These are phyloP conservation scores for Perodicticus potto DNA, from an alignment of 2,797 vertebrate species.

Conservation along the genomic window DNA sequence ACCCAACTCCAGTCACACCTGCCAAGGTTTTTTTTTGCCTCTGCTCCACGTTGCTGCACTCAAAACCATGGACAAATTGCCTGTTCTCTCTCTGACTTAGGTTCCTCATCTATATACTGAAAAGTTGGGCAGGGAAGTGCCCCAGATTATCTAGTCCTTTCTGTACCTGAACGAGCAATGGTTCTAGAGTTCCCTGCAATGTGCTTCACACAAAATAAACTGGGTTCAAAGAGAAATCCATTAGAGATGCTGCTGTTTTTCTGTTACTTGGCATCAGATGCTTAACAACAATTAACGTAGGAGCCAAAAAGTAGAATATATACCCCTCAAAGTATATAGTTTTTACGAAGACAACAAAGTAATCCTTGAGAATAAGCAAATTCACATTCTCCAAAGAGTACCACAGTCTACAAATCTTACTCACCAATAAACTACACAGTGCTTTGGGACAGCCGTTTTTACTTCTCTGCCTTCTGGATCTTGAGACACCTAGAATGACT, in stretches of 20 bases:
- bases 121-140: background rate
- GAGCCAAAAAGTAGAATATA: background rate
- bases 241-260: conserved; percentile 30
- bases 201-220: background rate
- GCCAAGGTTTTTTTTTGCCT: background rate
- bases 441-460: background rate
- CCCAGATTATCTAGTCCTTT: background rate
- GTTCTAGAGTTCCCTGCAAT: background rate
- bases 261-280: background rate
- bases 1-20: background rate
- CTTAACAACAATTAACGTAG: conserved; percentile 12
- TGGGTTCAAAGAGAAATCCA: background rate
- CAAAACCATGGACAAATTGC: background rate
- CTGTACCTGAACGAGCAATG: background rate
- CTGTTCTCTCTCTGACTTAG: background rate
- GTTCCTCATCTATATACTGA: background rate
- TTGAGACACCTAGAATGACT: background rate
- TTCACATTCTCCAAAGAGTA: conserved; percentile 1
- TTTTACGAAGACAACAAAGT: background rate
- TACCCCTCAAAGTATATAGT: background rate
- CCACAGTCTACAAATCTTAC: background rate
- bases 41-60: background rate
- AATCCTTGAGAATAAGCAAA: conserved; percentile 7
- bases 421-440: background rate
- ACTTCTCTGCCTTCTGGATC: background rate